Conservation (phyloP, 2,113 vertebrate species). For the Mormyrus iriodes region DNA sequence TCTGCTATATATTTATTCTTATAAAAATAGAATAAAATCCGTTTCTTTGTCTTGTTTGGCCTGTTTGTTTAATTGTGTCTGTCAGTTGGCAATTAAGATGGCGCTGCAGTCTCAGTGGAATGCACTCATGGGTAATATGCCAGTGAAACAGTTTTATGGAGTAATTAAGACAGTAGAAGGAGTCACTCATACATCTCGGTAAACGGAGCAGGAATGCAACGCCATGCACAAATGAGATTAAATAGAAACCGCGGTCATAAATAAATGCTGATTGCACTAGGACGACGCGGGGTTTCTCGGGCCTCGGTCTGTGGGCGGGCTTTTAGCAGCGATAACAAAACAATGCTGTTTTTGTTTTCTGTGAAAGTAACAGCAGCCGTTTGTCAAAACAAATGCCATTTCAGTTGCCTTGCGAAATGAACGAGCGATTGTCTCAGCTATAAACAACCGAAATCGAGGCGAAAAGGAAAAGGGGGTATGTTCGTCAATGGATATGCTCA, state of each 20-base stretch:
- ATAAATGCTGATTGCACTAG: conserved; percentile 7
- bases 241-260: conserved; percentile 1
- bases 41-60: background rate
- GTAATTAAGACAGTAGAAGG: conserved; percentile 16
- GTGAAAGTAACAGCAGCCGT: background rate
- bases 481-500: background rate
- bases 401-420: conserved; percentile 1
- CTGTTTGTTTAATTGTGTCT: conserved; percentile 8
- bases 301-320: background rate
- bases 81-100: background rate
- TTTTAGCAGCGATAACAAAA: background rate
- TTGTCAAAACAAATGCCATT: conserved; percentile 7
- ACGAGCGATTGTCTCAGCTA: background rate
- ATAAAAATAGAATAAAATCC: background rate
- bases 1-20: background rate
- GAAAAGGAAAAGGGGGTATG: background rate
- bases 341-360: background rate
- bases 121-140: conserved; percentile 8
- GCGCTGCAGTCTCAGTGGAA: conserved; percentile 5
- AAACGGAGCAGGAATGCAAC: background rate
- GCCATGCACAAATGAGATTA: conserved; percentile 11
- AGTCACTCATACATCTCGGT: background rate
- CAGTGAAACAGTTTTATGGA: conserved; percentile 7
- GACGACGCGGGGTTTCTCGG: background rate
- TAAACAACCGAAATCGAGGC: background rate